Evolutionary conservation across 2,113 vertebrate species (phyloP).

Genomic region (Colossoma macropomum): DNA sequence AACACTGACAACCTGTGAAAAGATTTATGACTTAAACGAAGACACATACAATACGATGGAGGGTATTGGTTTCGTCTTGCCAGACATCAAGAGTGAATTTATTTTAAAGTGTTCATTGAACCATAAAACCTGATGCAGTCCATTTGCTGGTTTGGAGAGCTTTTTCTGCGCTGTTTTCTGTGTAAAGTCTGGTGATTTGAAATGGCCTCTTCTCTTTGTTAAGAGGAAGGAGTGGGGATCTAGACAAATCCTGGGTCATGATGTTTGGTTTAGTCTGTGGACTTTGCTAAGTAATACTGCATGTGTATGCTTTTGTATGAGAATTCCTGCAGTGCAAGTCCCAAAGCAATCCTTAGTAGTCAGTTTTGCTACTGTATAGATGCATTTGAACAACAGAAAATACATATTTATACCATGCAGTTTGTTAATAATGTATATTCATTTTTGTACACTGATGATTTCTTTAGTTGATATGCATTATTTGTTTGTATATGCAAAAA

Average conservation of each 20-base stretch:
- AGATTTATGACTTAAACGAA: constrained; percentile 74
- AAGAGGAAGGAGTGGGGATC: constrained; percentile 54
- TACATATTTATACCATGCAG: constrained; percentile 20
- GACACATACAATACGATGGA: constrained; percentile 60
- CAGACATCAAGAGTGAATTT: constrained; percentile 50
- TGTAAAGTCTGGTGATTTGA: constrained; percentile 37
- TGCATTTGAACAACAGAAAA: background rate
- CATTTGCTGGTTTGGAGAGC: constrained; percentile 64
- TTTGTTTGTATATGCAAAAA: no score
- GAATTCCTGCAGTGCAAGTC: background rate
- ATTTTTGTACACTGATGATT: background rate
- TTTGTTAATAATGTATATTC: constrained; percentile 1
- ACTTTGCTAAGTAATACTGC: background rate
- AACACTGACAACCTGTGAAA: constrained; percentile 70
- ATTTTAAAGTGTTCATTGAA: constrained; percentile 62
- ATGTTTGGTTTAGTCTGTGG: constrained; percentile 50
- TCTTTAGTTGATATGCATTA: background rate
- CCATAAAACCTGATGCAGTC: constrained; percentile 71
- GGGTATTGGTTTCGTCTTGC: constrained; percentile 73
- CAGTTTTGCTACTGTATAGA: background rate
- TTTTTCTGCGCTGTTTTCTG: constrained; percentile 37
- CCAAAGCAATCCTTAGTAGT: background rate
- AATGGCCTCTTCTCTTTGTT: constrained; percentile 43
- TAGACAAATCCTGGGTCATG: constrained; percentile 48
- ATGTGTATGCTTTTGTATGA: background rate